Conservation (phyloP, 1,140 invertebrate species). For the Zaprionus ornatus region DNA sequence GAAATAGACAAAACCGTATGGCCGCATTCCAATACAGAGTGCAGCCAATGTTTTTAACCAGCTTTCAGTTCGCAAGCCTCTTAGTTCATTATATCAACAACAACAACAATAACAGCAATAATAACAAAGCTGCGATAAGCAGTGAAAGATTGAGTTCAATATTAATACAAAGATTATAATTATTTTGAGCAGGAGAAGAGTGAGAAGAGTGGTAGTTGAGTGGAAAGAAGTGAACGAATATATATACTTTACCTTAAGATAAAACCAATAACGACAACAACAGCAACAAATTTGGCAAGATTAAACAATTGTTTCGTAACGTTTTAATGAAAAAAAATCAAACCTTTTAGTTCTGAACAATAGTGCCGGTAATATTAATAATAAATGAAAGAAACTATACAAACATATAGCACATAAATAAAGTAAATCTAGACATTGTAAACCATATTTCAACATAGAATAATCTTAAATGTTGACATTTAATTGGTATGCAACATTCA, state of each 20-base stretch:
- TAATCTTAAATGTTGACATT: slow-evolving; percentile 76
- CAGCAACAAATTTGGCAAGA: slow-evolving; percentile 55
- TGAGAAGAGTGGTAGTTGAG: neutral
- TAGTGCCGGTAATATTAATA: slow-evolving; percentile 78
- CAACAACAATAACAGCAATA: slow-evolving; percentile 54
- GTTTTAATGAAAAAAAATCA: slow-evolving; percentile 42
- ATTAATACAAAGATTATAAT: slow-evolving; percentile 77
- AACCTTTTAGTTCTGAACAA: slow-evolving; percentile 71
- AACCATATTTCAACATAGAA: slow-evolving; percentile 71
- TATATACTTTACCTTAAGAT: slow-evolving; percentile 15
- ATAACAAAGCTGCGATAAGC: slow-evolving; percentile 13
- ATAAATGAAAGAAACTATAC: slow-evolving; percentile 57
- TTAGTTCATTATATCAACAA: slow-evolving; percentile 60
- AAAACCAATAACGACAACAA: slow-evolving; percentile 24
- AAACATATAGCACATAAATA: slow-evolving; percentile 65
- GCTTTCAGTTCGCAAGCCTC: slow-evolving; percentile 64
- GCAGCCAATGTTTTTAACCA: slow-evolving; percentile 65
- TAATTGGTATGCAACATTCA: slow-evolving; percentile 54
- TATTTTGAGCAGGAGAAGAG: slow-evolving; percentile 49
- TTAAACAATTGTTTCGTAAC: slow-evolving; percentile 39
- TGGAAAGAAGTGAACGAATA: slow-evolving; percentile 29
- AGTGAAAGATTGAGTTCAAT: slow-evolving; percentile 54
- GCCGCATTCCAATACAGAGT: slow-evolving; percentile 26
- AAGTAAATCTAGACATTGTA: slow-evolving; percentile 67
- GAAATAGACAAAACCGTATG: slow-evolving; percentile 77